Percentiles rank a stretch among this genome's conserved stretches.
These are phyloP conservation scores for Phalangium opilio DNA, from an alignment of 2,888 invertebrate genomes.

Conservation along the genomic window DNA sequence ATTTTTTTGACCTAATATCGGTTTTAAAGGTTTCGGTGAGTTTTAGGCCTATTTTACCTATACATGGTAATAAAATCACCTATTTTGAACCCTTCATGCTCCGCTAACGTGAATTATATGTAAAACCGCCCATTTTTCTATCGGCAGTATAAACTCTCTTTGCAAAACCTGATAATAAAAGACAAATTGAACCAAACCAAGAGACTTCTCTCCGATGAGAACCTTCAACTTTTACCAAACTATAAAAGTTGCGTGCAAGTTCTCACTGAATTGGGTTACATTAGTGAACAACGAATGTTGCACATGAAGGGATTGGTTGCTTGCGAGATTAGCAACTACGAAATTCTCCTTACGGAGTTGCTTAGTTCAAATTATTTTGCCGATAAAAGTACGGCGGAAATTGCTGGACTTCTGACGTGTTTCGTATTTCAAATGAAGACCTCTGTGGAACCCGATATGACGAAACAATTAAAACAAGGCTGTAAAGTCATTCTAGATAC, in stretches of 20 bases:
- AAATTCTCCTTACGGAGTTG: slow-evolving; percentile 82
- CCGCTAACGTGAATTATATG: too few species aligned
- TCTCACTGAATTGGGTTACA: slow-evolving; percentile 56
- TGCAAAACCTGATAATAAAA: slow-evolving; percentile 32
- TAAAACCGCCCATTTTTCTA: too few species aligned
- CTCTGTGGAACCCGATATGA: slow-evolving; percentile 24
- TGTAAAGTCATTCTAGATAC: slow-evolving; percentile 52
- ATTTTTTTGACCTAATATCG: too few species aligned
- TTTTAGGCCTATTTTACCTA: too few species aligned
- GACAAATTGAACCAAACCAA: slow-evolving; percentile 53
- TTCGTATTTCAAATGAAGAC: slow-evolving; percentile 74
- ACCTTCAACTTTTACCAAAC: slow-evolving; percentile 71
- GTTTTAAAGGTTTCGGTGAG: too few species aligned
- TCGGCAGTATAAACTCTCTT: slow-evolving; percentile 53
- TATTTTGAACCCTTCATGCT: too few species aligned
- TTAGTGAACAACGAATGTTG: slow-evolving; percentile 53
- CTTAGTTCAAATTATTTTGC: slow-evolving; percentile 78
- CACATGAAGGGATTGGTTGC: slow-evolving; percentile 70
- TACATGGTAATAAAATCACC: too few species aligned
- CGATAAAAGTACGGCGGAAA: slow-evolving; percentile 71
- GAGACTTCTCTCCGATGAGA: slow-evolving; percentile 63
- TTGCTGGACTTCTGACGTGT: slow-evolving; percentile 81
- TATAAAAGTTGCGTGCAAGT: slow-evolving; percentile 53
- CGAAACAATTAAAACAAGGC: slow-evolving; percentile 37
- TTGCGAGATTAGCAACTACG: slow-evolving; percentile 65